These are phyloP conservation scores for Acanthosoma haemorrhoidale DNA, from an alignment of 2,888 invertebrate genomes.

Conservation along the genomic window DNA sequence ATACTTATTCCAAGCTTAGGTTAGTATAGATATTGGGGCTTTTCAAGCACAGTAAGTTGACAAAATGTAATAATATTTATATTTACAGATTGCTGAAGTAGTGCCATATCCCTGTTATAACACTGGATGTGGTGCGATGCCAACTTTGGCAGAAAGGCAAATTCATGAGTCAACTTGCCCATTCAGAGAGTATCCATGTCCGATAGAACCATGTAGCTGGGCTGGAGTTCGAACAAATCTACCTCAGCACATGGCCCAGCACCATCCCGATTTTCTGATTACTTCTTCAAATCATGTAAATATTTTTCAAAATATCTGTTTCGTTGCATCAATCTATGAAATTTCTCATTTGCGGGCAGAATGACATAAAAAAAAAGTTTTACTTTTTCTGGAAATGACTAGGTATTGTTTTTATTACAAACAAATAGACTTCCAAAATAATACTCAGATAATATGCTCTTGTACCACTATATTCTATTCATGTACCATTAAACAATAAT, in stretches of 20 bases:
- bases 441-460: background rate
- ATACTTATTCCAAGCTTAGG: too few species aligned
- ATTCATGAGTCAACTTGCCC: conserved; percentile 14
- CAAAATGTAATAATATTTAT: too few species aligned
- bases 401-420: too few species aligned
- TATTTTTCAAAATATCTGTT: background rate
- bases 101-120: conserved; percentile 19
- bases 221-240: background rate
- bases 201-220: conserved; percentile 7
- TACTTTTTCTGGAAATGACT: too few species aligned
- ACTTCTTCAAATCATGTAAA: conserved; percentile 15
- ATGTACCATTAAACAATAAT: too few species aligned
- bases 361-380: too few species aligned
- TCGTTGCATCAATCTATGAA: background rate
- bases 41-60: too few species aligned
- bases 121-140: background rate
- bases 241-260: conserved; percentile 4
- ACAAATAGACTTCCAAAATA: background rate
- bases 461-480: too few species aligned
- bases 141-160: background rate
- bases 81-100: background rate
- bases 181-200: conserved; percentile 10
- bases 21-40: too few species aligned
- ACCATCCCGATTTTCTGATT: background rate
- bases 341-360: too few species aligned